Evolutionary conservation across 2,113 vertebrate species (phyloP), one percentile per base, ranked within the genome.

Genomic region (Acrocephalus arundinaceus): DNA sequence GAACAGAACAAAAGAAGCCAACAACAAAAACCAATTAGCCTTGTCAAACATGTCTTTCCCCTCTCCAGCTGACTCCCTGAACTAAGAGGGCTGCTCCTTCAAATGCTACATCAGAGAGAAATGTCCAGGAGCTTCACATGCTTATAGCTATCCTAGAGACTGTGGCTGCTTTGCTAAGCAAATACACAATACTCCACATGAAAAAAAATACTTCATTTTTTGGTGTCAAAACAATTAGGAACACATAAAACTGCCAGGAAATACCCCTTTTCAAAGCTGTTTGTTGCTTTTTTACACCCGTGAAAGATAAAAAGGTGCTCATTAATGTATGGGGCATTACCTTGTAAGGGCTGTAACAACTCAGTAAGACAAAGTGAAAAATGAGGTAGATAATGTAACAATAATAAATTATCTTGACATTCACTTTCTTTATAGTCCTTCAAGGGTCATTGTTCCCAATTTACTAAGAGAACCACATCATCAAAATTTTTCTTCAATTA

Each of bases 391-490:
- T 97, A 98, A 98, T 98, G 94, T 98, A 98, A 98, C 98, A 98
- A 98, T 98, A 98, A 98, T 98, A 98, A 98, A 98, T 98, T 98
- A 98, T 98, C 97, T 98, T 98, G 98, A 98, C 98, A 98, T 98
- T 98, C 98, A 98, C 97, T 98, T 98, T 98, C 97, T 97, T 98
- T 98, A 98, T 97, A 96, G 98, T 98, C 98, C 98, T 98, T 98
- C 98, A 98, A 98, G 98, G 98, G 98, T 98, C 98, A 98, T 98
- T 98, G 98, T 98, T 98, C 97, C 98, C 98, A 98, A 98, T 98
- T 98, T 98, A 98, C 97, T 98, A 98, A 98, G 98, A 98, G 97
- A 98, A 98, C 98, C 97, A 98, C 97, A 98, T 98, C 98, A 98
- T 98, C 98, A 98, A 97, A 97, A 96, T 94, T 98, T 98, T 98